Percentiles rank a stretch among this genome's conserved stretches.
Conservation (phyloP, 2,113 vertebrate species). For the Bolborhynchus lineola region DNA sequence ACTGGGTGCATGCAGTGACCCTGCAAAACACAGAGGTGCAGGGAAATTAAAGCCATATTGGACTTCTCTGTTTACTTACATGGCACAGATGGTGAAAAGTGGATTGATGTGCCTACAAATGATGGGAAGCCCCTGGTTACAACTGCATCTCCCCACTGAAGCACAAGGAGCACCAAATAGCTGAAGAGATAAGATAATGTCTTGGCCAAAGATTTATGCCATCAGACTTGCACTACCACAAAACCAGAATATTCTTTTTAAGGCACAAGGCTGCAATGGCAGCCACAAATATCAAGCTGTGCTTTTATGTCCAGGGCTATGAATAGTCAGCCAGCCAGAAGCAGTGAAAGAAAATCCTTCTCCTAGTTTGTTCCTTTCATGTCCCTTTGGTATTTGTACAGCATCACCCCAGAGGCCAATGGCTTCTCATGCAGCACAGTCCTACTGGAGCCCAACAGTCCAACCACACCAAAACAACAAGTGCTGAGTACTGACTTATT, state of each 20-base stretch:
- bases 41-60: accelerated
- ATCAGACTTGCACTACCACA: accelerated
- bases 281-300: background rate
- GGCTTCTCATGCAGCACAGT: background rate
- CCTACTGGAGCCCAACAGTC: accelerated
- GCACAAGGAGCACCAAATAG: accelerated
- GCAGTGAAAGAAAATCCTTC: background rate
- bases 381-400: accelerated
- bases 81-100: accelerated
- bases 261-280: accelerated
- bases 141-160: background rate
- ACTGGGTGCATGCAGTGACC: accelerated
- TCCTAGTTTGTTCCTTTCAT: accelerated
- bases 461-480: accelerated
- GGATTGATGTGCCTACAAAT: accelerated
- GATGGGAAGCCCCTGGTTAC: background rate
- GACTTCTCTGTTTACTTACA: accelerated
- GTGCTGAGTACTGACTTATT: accelerated
- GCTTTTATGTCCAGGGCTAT: background rate
- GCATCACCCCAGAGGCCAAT: background rate
- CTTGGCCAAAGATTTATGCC: background rate
- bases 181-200: accelerated
- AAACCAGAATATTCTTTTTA: background rate
- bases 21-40: background rate
- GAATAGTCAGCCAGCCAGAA: background rate